phyloP scores from a whole-genome alignment of 2,888 invertebrate genomes.

The Neoascia interrupta region DNA sequence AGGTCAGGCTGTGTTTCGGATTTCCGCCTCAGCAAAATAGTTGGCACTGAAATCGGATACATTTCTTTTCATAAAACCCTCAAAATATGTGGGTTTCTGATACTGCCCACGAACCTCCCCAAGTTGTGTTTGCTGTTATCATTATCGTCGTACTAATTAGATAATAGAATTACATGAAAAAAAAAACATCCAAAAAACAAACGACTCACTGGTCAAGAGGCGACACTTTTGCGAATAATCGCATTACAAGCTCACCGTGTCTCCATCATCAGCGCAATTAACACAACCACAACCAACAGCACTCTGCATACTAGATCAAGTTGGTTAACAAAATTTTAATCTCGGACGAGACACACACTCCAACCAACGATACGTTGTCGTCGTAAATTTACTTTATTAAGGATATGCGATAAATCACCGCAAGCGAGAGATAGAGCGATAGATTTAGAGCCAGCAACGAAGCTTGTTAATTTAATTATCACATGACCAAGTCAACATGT shows the following conservation, averaged over 20 bases:
- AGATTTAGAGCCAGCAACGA: too few species aligned
- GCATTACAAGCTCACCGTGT: conserved; percentile 11
- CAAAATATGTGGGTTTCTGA: too few species aligned
- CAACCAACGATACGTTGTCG: too few species aligned
- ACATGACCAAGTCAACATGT: conserved; percentile 4
- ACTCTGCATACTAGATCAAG: conserved; percentile 5
- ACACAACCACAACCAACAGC: background rate
- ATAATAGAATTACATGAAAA: conserved; percentile 35
- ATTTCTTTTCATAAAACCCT: too few species aligned
- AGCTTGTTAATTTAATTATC: conserved; percentile 48
- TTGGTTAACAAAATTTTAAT: conserved; percentile 7
- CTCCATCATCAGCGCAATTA: background rate
- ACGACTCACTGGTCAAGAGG: too few species aligned
- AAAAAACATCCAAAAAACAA: background rate
- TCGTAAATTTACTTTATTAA: conserved; percentile 1
- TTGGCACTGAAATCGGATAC: background rate
- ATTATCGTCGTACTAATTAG: conserved; percentile 26
- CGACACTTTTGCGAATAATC: conserved; percentile 37
- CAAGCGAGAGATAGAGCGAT: background rate
- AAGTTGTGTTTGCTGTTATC: background rate
- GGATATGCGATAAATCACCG: conserved; percentile 20
- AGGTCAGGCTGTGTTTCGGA: too few species aligned
- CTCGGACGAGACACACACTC: too few species aligned
- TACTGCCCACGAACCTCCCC: too few species aligned
- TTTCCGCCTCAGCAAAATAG: background rate